These are phyloP conservation scores for Takifugu flavidus DNA, from an alignment of 2,113 vertebrate genomes.

Conservation along the genomic window DNA sequence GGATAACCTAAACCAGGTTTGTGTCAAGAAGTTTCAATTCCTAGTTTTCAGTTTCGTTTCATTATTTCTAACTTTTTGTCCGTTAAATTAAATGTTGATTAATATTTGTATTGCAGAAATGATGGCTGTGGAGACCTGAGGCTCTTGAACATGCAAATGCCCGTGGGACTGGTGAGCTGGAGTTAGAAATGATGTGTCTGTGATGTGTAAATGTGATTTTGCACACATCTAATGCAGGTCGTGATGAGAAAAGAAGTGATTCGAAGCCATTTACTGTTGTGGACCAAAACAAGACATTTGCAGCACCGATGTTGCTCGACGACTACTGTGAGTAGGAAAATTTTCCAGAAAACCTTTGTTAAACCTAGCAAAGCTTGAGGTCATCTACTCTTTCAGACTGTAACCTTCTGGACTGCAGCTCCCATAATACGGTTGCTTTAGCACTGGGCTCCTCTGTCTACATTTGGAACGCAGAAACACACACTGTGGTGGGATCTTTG, in stretches of 20 bases:
- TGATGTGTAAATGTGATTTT: background rate
- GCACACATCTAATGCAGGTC: background rate
- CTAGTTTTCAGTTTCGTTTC: no score
- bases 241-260: background rate
- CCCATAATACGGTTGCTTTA: constrained; percentile 69
- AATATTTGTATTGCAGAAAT: constrained; percentile 23
- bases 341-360: background rate
- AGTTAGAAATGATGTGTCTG: no score
- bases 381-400: constrained; percentile 68
- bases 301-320: background rate
- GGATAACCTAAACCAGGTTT: constrained; percentile 38
- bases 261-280: background rate
- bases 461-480: constrained; percentile 72
- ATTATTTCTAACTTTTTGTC: no score
- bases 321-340: background rate
- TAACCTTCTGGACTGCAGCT: constrained; percentile 76
- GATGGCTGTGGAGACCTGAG: constrained; percentile 44
- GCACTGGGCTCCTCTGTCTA: constrained; percentile 70
- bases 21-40: constrained; percentile 9
- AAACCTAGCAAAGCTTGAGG: background rate
- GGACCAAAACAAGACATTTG: background rate
- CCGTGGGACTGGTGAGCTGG: constrained; percentile 17
- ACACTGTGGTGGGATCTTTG: constrained; percentile 46
- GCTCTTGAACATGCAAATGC: background rate
- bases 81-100: background rate